These are phyloP conservation scores for Drosophila pandora DNA, from an alignment of 1,140 invertebrate species.

Conservation along the genomic window DNA sequence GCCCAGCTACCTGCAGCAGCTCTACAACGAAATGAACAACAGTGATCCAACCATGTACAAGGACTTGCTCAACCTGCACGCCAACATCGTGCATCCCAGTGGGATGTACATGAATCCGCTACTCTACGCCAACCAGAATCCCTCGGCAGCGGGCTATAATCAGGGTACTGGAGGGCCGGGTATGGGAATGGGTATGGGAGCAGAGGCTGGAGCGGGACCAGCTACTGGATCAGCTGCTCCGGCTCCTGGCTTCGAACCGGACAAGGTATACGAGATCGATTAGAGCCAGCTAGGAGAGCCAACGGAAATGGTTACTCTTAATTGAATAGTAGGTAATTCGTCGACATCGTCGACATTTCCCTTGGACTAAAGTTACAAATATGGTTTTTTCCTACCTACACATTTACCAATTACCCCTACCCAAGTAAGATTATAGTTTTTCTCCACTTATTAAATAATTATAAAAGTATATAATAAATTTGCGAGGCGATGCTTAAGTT, in stretches of 20 bases:
- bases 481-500: constrained; percentile 42
- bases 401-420: constrained; percentile 28
- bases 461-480: not conserved
- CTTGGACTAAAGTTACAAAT: constrained; percentile 34
- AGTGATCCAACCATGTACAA: constrained; percentile 82
- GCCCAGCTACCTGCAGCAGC: constrained; percentile 74
- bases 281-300: constrained; percentile 46
- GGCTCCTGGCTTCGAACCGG: constrained; percentile 69
- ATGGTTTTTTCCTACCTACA: constrained; percentile 31
- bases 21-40: constrained; percentile 83
- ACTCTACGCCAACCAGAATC: constrained; percentile 79
- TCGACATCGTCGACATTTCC: constrained; percentile 39
- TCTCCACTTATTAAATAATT: constrained; percentile 23
- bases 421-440: constrained; percentile 26
- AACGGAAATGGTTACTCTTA: constrained; percentile 26
- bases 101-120: constrained; percentile 83
- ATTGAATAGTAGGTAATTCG: constrained; percentile 34
- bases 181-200: not conserved
- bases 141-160: constrained; percentile 73
- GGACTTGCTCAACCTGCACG: constrained; percentile 71
- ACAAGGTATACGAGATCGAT: constrained; percentile 82
- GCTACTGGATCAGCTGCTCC: constrained; percentile 4
- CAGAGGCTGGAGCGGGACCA: constrained; percentile 27
- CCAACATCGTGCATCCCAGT: constrained; percentile 72
- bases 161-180: constrained; percentile 63